Conservation (phyloP, 1,140 invertebrate genomes). For the Ladona fulva region DNA sequence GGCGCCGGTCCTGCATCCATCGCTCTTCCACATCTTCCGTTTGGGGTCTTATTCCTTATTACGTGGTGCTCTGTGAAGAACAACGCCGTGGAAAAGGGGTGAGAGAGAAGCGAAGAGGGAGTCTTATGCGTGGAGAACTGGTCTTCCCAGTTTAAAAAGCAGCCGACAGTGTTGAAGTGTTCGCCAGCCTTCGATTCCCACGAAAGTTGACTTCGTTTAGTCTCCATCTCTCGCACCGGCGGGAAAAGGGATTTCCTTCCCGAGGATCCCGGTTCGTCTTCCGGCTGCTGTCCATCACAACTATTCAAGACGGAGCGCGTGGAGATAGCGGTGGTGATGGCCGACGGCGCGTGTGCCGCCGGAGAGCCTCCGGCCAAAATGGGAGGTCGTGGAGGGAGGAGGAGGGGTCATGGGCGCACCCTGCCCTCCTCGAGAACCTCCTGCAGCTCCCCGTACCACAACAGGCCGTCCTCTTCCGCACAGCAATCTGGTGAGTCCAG, state of each 20-base stretch:
- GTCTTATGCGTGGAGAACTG: neutral
- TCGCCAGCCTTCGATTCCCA: neutral
- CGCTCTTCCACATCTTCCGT: slow-evolving; percentile 15
- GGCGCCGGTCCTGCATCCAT: slow-evolving; percentile 31
- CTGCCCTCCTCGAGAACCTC: slow-evolving; percentile 28
- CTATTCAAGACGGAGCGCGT: neutral
- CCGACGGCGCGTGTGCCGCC: neutral
- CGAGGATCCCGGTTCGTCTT: slow-evolving; percentile 29
- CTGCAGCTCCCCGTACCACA: slow-evolving; percentile 25
- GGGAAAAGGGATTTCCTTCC: slow-evolving; percentile 25
- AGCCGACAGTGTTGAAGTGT: neutral
- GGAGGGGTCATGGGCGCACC: slow-evolving; percentile 20
- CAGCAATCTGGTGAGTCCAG: slow-evolving; percentile 29
- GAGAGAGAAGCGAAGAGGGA: neutral
- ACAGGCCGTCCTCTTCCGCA: slow-evolving; percentile 25
- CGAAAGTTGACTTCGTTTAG: neutral
- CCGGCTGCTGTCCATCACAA: neutral
- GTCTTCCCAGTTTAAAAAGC: neutral
- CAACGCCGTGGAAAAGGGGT: neutral
- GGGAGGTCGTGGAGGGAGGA: slow-evolving; percentile 12
- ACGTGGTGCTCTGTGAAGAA: neutral
- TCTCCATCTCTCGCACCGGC: neutral
- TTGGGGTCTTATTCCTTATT: too few species aligned
- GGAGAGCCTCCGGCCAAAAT: neutral
- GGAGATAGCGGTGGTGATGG: neutral